Evolutionary conservation across 2,888 invertebrate species (phyloP).

Genomic region (Stenodera caucasica): DNA sequence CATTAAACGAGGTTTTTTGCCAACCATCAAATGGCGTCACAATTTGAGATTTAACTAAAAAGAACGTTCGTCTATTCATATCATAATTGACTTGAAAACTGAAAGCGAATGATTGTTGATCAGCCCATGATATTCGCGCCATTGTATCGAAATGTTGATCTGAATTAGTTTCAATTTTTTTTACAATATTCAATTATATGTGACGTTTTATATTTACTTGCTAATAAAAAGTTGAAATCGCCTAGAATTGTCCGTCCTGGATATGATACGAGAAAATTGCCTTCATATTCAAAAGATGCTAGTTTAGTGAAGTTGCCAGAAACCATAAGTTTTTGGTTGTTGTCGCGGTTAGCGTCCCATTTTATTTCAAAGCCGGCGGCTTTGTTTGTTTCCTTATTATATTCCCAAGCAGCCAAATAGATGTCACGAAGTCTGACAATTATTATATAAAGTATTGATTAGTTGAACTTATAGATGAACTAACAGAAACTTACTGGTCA

Average conservation of each 20-base stretch:
- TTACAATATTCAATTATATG: not conserved
- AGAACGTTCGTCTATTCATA: conserved; percentile 57
- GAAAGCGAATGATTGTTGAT: conserved; percentile 64
- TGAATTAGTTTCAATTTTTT: conserved; percentile 16
- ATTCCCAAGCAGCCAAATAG: conserved; percentile 67
- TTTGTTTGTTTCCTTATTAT: conserved; percentile 64
- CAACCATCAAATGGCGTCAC: conserved; percentile 63
- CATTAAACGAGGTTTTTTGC: conserved; percentile 59
- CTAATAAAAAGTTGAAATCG: conserved; percentile 64
- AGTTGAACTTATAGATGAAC: conserved; percentile 15
- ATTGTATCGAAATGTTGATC: conserved; percentile 57
- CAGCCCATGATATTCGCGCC: conserved; percentile 70
- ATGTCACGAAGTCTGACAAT: conserved; percentile 69
- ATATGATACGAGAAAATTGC: conserved; percentile 68
- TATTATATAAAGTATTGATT: conserved; percentile 16
- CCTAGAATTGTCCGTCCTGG: conserved; percentile 75
- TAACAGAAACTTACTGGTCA: conserved; percentile 65
- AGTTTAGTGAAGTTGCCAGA: conserved; percentile 66
- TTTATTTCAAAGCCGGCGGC: conserved; percentile 72
- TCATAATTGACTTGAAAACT: conserved; percentile 64
- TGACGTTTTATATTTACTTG: conserved; percentile 50
- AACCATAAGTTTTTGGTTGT: conserved; percentile 69
- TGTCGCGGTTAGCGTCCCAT: conserved; percentile 87
- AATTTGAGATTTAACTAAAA: conserved; percentile 55
- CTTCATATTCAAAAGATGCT: conserved; percentile 65